Conservation (phyloP, 1,140 invertebrate species). For the Proctacanthus coquilletti region DNA sequence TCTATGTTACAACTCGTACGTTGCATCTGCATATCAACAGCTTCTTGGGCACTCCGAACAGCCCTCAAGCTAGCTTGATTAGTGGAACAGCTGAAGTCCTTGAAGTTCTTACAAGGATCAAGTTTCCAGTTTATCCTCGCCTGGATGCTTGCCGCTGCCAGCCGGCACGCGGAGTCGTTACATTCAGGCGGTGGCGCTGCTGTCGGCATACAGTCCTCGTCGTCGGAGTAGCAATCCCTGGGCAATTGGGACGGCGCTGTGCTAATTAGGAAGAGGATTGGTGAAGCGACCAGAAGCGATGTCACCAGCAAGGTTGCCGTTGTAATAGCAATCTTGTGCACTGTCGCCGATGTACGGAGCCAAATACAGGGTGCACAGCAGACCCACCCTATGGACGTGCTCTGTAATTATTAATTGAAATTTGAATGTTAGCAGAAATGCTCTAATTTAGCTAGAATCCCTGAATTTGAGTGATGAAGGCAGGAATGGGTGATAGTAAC, state of each 20-base stretch:
- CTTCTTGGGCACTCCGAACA: constrained; percentile 24
- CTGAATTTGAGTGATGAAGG: no score
- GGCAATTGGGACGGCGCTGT: constrained; percentile 38
- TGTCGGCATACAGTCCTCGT: constrained; percentile 28
- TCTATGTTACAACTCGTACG: constrained; percentile 12
- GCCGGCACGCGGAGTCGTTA: constrained; percentile 18
- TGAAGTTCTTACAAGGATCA: constrained; percentile 44
- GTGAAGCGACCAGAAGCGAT: constrained; percentile 40
- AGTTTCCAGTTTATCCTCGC: constrained; percentile 25
- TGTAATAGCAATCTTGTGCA: constrained; percentile 43
- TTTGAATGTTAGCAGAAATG: no score
- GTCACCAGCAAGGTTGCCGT: constrained; percentile 42
- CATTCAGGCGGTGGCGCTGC: constrained; percentile 21
- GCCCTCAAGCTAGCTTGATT: constrained; percentile 19
- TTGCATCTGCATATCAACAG: constrained; percentile 27
- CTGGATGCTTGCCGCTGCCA: constrained; percentile 25
- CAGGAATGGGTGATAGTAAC: no score
- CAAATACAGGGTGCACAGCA: constrained; percentile 43
- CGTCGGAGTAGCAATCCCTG: constrained; percentile 31
- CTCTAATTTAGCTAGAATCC: no score
- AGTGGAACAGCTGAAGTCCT: constrained; percentile 38
- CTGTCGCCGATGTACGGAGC: constrained; percentile 37
- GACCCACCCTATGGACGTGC: constrained; percentile 35
- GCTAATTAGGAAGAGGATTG: constrained; percentile 43
- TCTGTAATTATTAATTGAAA: no score